Evolutionary conservation across 2,888 invertebrate species (phyloP), one percentile per base, ranked within the genome.

Genomic region (Crematogaster levior): DNA sequence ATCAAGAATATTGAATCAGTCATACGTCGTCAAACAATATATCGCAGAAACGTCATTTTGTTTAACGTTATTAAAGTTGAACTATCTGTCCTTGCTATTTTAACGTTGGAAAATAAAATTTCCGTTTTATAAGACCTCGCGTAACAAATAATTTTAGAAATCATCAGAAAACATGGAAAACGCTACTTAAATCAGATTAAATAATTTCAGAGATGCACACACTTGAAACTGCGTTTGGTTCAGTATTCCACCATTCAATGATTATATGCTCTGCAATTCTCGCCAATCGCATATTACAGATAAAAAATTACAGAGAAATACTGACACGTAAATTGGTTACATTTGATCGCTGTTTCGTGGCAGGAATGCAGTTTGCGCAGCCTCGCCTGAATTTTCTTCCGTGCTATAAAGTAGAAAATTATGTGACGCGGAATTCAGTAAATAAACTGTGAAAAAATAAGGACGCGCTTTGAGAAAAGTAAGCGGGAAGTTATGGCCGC

Each of bases 361-460:
- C 15, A 24, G 18, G 12, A 56, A 21, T 48, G n/a, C 37, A 5
- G 37, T 15, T 6, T 24, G 21, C 37, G 12, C 43, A 34, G 43
- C 18, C 24, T 34, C 12, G 56, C 12, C n/a, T 56, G 53, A 43
- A 66, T 68, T 77, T 77, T 66, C 43, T 40, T 43, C 21, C 34
- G 75, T 21, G 68, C 66, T 46, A 68, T 68, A 77, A 68, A 77
- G 56, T 18, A 53, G 24, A 77, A 66, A 77, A 77, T 77, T 66
- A 77, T 66, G 68, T 66, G 68, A 66, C 43, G 40, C 24, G 34
- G 56, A 77, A 77, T 66, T 24, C 68, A 68, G 66, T 77, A 66
- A 66, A 77, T 77, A 77, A 66, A 77, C 43, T 43, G 77, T 68
- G 77, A 68, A 77, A 77, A 77, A 77, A 77, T 77, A 77, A 77